A percentile compares a stretch with the other conserved stretches of the same genome.
Conservation (phyloP, 2,888 invertebrate species). For the Phoenoteleia sp. region DNA sequence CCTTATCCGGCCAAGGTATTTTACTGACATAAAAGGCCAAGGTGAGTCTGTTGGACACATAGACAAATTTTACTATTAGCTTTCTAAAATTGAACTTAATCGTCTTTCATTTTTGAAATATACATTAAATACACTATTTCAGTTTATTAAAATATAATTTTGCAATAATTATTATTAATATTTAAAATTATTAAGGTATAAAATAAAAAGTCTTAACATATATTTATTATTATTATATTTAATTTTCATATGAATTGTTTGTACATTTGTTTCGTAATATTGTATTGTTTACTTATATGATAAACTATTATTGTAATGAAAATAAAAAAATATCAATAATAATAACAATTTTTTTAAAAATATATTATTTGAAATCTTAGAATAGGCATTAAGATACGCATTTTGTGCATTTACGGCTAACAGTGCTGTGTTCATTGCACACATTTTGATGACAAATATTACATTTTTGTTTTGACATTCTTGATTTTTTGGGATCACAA, state of each 20-base stretch:
- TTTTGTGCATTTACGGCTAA: neutral
- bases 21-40: neutral
- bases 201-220: too few species aligned
- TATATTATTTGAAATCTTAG: too few species aligned
- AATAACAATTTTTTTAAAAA: neutral
- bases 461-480: constrained; percentile 12
- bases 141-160: too few species aligned
- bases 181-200: too few species aligned
- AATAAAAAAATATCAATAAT: neutral
- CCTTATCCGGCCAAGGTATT: too few species aligned
- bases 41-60: constrained; percentile 9
- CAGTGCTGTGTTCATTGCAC: constrained; percentile 2
- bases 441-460: neutral
- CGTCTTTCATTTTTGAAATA: neutral
- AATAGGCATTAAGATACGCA: neutral
- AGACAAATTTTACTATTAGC: neutral
- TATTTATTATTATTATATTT: too few species aligned
- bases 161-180: too few species aligned
- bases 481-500: neutral
- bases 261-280: too few species aligned
- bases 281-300: too few species aligned
- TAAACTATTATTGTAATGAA: too few species aligned
- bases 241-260: too few species aligned
- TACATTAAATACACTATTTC: neutral
- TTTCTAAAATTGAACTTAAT: neutral